These are phyloP conservation scores for Mesaphorura yosii DNA, from an alignment of 1,140 invertebrate species.

Conservation along the genomic window DNA sequence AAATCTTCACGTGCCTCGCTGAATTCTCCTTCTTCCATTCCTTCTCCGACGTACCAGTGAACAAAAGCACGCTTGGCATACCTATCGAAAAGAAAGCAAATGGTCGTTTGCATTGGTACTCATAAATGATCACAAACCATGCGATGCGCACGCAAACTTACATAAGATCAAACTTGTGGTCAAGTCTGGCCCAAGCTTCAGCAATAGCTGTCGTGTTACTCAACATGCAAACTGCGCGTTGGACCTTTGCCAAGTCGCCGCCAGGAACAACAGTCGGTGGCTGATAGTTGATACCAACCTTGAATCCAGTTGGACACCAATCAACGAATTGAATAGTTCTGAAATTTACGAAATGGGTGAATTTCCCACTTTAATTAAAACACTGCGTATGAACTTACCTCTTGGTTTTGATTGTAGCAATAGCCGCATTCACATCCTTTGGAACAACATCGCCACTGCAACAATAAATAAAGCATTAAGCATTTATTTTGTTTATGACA, in stretches of 20 bases:
- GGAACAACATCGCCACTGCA: constrained; percentile 9
- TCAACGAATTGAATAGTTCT: constrained; percentile 6
- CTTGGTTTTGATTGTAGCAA: neutral
- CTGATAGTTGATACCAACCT: constrained; percentile 43
- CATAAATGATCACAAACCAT: too few species aligned
- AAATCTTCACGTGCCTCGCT: constrained; percentile 75
- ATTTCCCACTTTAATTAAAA: too few species aligned
- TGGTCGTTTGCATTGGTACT: too few species aligned
- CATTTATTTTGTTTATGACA: too few species aligned
- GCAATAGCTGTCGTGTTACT: constrained; percentile 74
- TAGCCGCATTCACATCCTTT: constrained; percentile 4
- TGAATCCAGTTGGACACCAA: constrained; percentile 13
- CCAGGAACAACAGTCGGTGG: constrained; percentile 67
- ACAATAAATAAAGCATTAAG: neutral
- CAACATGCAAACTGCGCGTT: constrained; percentile 60
- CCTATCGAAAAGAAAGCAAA: too few species aligned
- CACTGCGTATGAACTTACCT: too few species aligned
- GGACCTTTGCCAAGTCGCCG: constrained; percentile 58
- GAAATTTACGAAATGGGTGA: too few species aligned
- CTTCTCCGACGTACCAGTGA: constrained; percentile 53
- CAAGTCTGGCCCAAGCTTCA: constrained; percentile 61
- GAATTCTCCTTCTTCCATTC: constrained; percentile 78
- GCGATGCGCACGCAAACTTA: too few species aligned
- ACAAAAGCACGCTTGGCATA: constrained; percentile 43
- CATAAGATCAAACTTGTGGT: constrained; percentile 62